Conservation (phyloP, 2,797 vertebrate genomes). For the Arremon aurantiirostris region DNA sequence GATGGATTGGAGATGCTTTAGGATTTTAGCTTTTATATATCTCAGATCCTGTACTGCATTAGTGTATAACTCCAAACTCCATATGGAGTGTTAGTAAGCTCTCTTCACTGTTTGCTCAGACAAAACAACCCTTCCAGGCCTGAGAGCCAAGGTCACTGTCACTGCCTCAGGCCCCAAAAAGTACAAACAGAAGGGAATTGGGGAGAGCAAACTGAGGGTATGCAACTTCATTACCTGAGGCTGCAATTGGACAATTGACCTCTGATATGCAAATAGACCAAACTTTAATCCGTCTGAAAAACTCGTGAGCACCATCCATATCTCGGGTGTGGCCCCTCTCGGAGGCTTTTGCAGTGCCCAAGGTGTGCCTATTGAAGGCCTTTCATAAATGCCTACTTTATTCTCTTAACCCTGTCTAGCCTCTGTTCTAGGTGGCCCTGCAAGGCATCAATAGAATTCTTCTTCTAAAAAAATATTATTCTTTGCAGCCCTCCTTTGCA, state of each 20-base stretch:
- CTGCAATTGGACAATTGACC: background rate
- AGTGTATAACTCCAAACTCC: background rate
- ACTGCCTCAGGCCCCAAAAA: background rate
- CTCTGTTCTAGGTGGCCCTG: background rate
- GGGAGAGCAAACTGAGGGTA: background rate
- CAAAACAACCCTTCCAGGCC: background rate
- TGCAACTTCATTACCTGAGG: background rate
- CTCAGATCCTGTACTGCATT: background rate
- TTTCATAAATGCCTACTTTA: background rate
- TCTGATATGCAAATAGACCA: too few relatives aligned
- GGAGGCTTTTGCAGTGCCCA: background rate
- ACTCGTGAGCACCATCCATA: accelerated
- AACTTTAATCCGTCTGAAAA: background rate
- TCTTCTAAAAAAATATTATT: background rate
- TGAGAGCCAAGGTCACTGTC: background rate
- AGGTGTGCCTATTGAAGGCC: background rate
- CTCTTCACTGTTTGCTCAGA: background rate
- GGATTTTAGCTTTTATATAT: background rate
- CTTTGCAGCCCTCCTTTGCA: background rate
- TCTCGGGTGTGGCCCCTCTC: background rate
- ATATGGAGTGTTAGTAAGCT: background rate
- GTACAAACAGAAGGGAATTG: too few relatives aligned
- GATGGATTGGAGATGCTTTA: background rate
- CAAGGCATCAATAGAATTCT: background rate
- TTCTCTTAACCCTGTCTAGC: too few relatives aligned